Conservation (phyloP, 2,888 invertebrate species). For the Netelia melanura region DNA sequence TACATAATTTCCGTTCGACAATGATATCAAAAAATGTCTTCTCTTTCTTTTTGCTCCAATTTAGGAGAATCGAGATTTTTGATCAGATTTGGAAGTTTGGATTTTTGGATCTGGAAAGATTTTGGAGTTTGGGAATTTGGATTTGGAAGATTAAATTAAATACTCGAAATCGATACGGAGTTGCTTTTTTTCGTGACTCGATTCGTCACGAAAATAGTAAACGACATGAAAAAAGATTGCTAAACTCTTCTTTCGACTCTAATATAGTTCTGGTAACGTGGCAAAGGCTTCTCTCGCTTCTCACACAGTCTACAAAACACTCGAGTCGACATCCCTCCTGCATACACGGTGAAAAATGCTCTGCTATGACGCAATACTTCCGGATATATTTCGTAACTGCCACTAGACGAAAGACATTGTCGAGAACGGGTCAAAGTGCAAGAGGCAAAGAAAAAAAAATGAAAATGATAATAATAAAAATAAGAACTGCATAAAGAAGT, state of each 20-base stretch:
- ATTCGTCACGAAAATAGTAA: neutral
- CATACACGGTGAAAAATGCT: neutral
- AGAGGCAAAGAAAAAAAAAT: neutral
- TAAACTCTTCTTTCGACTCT: neutral
- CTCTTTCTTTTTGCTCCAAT: neutral
- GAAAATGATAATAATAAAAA: neutral
- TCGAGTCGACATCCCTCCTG: neutral
- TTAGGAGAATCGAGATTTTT: no score
- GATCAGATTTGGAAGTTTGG: no score
- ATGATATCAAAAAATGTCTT: neutral
- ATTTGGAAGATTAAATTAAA: no score
- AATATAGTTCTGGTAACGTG: constrained; percentile 9
- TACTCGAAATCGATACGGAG: no score
- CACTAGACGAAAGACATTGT: neutral
- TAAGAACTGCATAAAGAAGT: neutral
- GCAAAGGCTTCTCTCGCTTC: constrained; percentile 2
- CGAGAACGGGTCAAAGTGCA: constrained; percentile 8
- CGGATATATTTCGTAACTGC: constrained; percentile 41
- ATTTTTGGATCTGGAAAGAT: no score
- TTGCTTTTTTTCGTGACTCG: no score
- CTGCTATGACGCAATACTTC: constrained; percentile 21
- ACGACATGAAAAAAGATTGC: neutral
- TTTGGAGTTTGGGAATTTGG: no score
- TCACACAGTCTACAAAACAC: neutral
- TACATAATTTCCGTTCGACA: neutral